Evolutionary conservation across 2,888 invertebrate genomes (phyloP).

Genomic region (Tupiocoris notatus): DNA sequence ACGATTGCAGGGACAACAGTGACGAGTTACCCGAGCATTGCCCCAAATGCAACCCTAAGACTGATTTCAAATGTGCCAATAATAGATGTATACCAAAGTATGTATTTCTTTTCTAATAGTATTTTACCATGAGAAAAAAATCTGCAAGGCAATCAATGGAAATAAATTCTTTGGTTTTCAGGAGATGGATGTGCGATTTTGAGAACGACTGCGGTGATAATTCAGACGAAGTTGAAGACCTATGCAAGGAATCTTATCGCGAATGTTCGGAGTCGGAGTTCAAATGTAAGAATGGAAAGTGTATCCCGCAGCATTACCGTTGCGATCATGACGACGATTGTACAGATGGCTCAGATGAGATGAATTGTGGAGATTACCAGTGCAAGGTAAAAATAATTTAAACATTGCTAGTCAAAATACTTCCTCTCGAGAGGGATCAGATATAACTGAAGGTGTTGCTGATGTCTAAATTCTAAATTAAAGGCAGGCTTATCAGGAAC

Average conservation of each 20-base stretch:
- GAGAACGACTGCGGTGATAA: conserved; percentile 96
- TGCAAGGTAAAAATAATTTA: conserved; percentile 72
- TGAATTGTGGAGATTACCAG: conserved; percentile 75
- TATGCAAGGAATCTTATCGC: conserved; percentile 80
- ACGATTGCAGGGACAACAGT: conserved; percentile 92
- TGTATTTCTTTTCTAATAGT: conserved; percentile 44
- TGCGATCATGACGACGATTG: conserved; percentile 97
- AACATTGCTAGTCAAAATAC: too few relatives aligned
- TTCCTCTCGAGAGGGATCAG: too few relatives aligned
- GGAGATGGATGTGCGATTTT: conserved; percentile 92
- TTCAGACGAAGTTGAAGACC: conserved; percentile 78
- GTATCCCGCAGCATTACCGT: conserved; percentile 87
- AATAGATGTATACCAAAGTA: conserved; percentile 79
- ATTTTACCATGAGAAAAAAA: neutral
- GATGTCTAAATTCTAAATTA: too few relatives aligned
- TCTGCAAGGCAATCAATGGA: too few relatives aligned
- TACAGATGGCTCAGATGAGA: conserved; percentile 89
- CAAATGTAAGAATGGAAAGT: conserved; percentile 82
- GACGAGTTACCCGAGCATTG: conserved; percentile 91
- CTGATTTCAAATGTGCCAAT: conserved; percentile 91
- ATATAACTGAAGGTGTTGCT: too few relatives aligned
- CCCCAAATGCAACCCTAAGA: conserved; percentile 79
- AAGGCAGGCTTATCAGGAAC: too few relatives aligned
- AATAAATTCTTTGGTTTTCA: conserved; percentile 40
- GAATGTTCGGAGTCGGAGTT: conserved; percentile 93